A percentile compares a stretch with the other conserved stretches of the same genome.
These are phyloP conservation scores for Spinus olivaceus DNA, from an alignment of 2,797 vertebrate species.

Conservation along the genomic window DNA sequence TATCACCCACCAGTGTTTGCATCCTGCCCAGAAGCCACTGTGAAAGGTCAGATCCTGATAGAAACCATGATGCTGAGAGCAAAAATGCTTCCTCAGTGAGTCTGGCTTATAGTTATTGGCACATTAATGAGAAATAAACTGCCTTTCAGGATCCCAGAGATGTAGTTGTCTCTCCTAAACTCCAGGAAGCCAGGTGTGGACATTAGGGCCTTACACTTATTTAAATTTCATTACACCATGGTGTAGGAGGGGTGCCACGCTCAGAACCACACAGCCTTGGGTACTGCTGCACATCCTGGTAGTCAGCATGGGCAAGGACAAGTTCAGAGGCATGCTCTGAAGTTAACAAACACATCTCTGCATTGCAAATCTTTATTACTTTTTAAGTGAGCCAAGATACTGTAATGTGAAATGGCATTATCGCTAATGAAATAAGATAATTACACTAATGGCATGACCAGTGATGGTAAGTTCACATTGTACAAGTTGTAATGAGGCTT, in stretches of 20 bases:
- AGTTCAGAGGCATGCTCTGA: slow-evolving; percentile 25
- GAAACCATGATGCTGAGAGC: not conserved
- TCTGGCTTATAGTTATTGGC: not conserved
- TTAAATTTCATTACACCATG: not conserved
- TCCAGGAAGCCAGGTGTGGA: not conserved
- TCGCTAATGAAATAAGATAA: slow-evolving; percentile 71
- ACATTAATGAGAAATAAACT: not conserved
- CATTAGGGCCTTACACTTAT: not conserved
- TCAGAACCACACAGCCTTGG: not conserved
- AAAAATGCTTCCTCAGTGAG: not conserved
- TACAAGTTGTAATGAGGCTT: slow-evolving; percentile 68
- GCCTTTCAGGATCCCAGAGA: not conserved
- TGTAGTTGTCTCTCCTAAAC: not conserved
- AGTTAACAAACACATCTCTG: slow-evolving; percentile 32
- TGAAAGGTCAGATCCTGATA: not conserved
- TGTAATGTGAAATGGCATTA: slow-evolving; percentile 64
- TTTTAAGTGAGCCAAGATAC: slow-evolving; percentile 62
- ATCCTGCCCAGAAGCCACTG: not conserved
- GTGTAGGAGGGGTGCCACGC: not conserved
- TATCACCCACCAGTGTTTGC: not conserved
- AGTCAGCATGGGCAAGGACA: not conserved
- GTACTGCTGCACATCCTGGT: not conserved
- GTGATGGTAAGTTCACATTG: slow-evolving; percentile 59
- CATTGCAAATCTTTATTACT: slow-evolving; percentile 56
- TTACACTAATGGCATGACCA: slow-evolving; percentile 69